Evolutionary conservation across 2,888 invertebrate genomes (phyloP), one percentile per base, ranked within the genome.

Genomic region (Stenurella melanura): DNA sequence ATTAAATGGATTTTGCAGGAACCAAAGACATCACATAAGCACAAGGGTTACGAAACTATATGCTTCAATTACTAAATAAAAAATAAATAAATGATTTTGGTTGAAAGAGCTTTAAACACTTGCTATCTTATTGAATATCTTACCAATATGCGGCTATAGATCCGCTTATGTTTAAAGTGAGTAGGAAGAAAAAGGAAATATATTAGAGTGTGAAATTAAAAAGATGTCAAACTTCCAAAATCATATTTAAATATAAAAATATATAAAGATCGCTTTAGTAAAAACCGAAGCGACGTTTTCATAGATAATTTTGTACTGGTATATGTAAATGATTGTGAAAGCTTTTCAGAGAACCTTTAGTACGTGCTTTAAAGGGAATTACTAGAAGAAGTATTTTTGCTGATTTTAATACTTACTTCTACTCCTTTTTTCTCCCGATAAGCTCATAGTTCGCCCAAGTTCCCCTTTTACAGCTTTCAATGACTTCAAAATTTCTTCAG

Each of bases 401-500:
- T 10, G 17, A 56, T 57, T 18, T 19, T 50, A 67, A 75, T 19
- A 87, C 89, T 89, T 85, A 89, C 89, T 86, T 91, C 95, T 92
- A 85, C 94, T 93, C 85, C 91, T 89, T 79, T 91, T 91, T 30
- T 90, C 90, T 70, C 93, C 93, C 81, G 94, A 93, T 83, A 96
- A 91, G 86, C 96, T 96, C 92, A 96, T 94, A 73, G 96, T 95
- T 76, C 96, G 92, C 73, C 95, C 95, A 61, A 96, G 91, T 88
- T 96, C 96, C 69, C 95, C 96, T 87, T 95, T 94, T 80, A 96
- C 96, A 75, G 94, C 94, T 87, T 96, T 96, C 83, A 96, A 90
- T 34, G 94, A 95, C 84, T 95, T 94, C 80, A 96, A 89, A 84
- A 96, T 95, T 90, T 96, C 96, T 88, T 96, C 96, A 0, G 96